Percentiles rank a stretch among this genome's conserved stretches.
Conservation (phyloP, 1,140 invertebrate genomes). For the Drosophila sulfurigaster region DNA sequence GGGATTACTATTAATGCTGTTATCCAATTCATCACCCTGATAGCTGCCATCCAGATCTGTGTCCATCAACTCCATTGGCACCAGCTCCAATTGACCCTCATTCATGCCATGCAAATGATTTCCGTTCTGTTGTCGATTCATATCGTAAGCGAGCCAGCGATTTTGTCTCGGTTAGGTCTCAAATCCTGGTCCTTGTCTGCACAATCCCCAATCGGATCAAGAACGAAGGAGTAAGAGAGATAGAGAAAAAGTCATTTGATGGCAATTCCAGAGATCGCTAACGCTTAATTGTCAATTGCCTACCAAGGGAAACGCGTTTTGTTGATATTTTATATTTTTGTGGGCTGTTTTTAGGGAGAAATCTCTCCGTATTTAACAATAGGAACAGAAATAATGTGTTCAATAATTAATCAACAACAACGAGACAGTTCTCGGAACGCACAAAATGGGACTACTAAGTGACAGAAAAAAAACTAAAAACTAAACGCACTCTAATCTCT, state of each 20-base stretch:
- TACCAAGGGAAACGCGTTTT: slow-evolving; percentile 61
- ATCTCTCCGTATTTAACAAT: slow-evolving; percentile 69
- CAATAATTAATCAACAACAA: slow-evolving; percentile 68
- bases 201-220: not conserved
- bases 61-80: slow-evolving; percentile 40
- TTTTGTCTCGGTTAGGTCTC: slow-evolving; percentile 38
- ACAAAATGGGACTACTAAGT: slow-evolving; percentile 60
- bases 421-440: slow-evolving; percentile 61
- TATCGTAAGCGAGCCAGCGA: slow-evolving; percentile 44
- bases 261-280: not conserved
- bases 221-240: not conserved
- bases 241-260: not conserved
- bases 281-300: slow-evolving; percentile 4
- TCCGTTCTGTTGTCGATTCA: slow-evolving; percentile 62
- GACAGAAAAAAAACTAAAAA: slow-evolving; percentile 34
- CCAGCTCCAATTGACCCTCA: slow-evolving; percentile 39
- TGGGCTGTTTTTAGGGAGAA: slow-evolving; percentile 49
- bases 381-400: slow-evolving; percentile 62
- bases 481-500: slow-evolving; percentile 26
- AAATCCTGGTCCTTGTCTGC: slow-evolving; percentile 58
- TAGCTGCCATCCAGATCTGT: slow-evolving; percentile 29
- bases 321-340: slow-evolving; percentile 57
- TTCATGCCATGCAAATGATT: slow-evolving; percentile 62
- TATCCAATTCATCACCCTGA: slow-evolving; percentile 42
- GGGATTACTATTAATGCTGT: slow-evolving; percentile 3